Base-by-base conservation (phyloP, 2,113 vertebrate species). In the Mustelus asterias region DNA sequence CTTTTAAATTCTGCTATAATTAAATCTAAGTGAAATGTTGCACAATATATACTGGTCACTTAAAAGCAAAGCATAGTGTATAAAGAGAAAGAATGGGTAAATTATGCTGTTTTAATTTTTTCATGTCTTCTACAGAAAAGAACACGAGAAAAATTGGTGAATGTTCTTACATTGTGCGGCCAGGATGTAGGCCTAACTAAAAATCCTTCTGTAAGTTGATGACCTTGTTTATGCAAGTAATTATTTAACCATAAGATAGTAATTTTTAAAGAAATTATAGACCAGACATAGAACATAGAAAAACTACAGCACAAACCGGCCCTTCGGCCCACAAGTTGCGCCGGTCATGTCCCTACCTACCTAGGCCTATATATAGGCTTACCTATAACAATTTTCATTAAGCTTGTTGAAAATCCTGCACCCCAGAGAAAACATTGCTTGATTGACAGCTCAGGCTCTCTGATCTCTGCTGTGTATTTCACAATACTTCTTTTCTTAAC, bases 141-240 rank as follows among this genome's bases (percentile, higher is more conserved):
- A 96, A 99, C 99, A 72, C 98, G 99, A 97, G 99, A 99, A 97
- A 99, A 99, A 97, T 97, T 99, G 97, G 99, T 99, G 80, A 99
- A 99, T 0, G 99, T 99, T 92, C 98, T 99, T 96, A 99, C 99
- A 96, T 97, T 99, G 0, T 99, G 99, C 96, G 99, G 99, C 96
- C 99, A 99, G 97, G 99, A 99, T 97, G 99, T 99, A 69, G 99
- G 99, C 96, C 98, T 99, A 96, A 99, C 98, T 96, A 99, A 99
- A 98, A 99, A 99, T 96, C 99, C 99, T 85, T 99, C 99, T 29
- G 99, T 99, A 98, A 98, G 98, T 97, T 95, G 94, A 90, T 95
- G 9, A 63, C 60, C 20, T 92, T 92, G 13, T 92, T 63, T 37
- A 92, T 92, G 89, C 60, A 5, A 90, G 26, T 63, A 90, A 60